Evolutionary conservation across 2,797 vertebrate genomes (phyloP), one percentile per base, ranked within the genome.

Genomic region (Salarias fasciatus): DNA sequence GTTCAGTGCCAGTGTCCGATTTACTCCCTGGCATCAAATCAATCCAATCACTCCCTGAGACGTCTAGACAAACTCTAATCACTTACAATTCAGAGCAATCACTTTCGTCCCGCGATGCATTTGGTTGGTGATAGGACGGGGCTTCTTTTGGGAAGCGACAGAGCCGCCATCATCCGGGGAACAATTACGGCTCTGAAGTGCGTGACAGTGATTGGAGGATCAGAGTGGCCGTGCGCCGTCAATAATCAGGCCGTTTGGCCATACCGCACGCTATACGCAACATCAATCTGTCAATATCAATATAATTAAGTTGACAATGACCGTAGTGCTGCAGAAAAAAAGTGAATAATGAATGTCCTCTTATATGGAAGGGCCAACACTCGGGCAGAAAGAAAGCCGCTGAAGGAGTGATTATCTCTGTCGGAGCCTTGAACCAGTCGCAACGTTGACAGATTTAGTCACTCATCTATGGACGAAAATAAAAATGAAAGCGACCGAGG

Each of bases 11-110:
- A 63, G 78, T 82, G 82, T 86, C 81, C 77, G 75, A 83, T 86
- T 75, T 75, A 67, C 77, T 75, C 76, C 42, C 73, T 72, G 79
- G 70, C 76, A 84, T 83, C 69, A 70, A 83, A 85, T 88, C 85
- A 88, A 89, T 89, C 80, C 77, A 83, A 83, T 88, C 82, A 80
- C 75, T 76, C 72, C 64, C 72, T 1, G 65, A 83, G 82, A 79
- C 67, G 69, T 82, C 82, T 82, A 85, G 84, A 84, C 88, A 84
- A 86, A 84, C 77, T 80, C 80, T 85, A 89, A 88, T 88, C 84
- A 84, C 85, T 86, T 83, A 87, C 82, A 81, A 81, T 81, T 86
- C 82, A 66, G 75, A 82, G 86, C 86, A 87, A 89, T 89, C 88
- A 85, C 83, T 87, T 83, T 80, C 80, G 56, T 83, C 79, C 84